Conservation (phyloP, 2,113 vertebrate genomes). For the Psittacara wagleri region DNA sequence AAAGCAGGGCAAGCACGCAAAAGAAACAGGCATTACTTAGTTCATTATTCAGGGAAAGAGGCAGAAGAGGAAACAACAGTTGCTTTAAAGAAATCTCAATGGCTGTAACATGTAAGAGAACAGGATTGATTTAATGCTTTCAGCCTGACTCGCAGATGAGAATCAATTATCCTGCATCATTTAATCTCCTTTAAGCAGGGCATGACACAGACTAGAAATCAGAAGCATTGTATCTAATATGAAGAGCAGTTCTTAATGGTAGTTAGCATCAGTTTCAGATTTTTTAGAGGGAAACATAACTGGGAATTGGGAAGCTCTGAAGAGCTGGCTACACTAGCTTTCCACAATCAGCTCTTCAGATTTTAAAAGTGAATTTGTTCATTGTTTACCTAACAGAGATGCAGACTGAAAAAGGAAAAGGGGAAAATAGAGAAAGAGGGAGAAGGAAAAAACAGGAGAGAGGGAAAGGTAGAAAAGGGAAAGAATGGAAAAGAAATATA, state of each 20-base stretch:
- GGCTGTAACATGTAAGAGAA: slow-evolving; percentile 17
- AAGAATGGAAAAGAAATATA: background rate
- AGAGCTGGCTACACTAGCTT: background rate
- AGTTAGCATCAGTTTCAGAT: background rate
- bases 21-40: background rate
- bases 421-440: background rate
- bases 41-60: background rate
- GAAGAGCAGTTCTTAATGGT: background rate
- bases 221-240: background rate
- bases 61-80: background rate
- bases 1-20: background rate
- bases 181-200: slow-evolving; percentile 66
- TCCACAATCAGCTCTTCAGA: background rate
- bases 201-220: slow-evolving; percentile 35
- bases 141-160: slow-evolving; percentile 46
- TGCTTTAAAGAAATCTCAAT: slow-evolving; percentile 17
- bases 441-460: background rate
- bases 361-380: background rate
- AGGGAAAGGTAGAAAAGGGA: background rate
- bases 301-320: background rate
- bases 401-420: background rate
- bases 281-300: background rate
- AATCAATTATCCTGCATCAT: slow-evolving; percentile 59
- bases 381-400: background rate
- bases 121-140: slow-evolving; percentile 52